phyloP scores from a whole-genome alignment of 1,140 invertebrate species.

The Ostrea denselamellosa region DNA sequence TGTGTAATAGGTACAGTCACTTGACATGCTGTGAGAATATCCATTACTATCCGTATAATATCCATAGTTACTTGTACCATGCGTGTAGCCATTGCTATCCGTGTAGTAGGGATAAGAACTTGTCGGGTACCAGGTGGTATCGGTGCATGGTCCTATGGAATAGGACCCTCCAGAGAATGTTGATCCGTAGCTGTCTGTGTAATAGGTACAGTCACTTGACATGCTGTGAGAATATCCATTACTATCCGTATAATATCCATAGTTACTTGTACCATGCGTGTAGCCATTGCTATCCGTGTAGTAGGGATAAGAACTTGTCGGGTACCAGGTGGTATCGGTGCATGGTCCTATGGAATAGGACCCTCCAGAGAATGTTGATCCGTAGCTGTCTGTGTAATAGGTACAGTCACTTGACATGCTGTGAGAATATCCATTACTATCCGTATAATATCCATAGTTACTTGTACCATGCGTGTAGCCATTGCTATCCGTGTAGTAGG shows the following conservation, averaged over 20 bases:
- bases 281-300: background rate
- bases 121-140: background rate
- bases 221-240: background rate
- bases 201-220: background rate
- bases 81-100: background rate
- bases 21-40: background rate
- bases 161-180: background rate
- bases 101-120: background rate
- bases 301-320: background rate
- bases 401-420: background rate
- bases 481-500: background rate
- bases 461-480: background rate
- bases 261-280: background rate
- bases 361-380: background rate
- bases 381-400: background rate
- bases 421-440: background rate
- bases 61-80: background rate
- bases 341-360: background rate
- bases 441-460: background rate
- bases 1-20: slow-evolving; percentile 8
- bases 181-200: background rate
- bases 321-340: background rate
- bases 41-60: background rate
- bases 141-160: background rate
- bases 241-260: background rate